Evolutionary conservation across 2,113 vertebrate species (phyloP), one percentile per base, ranked within the genome.

Genomic region (Monopterus albus): DNA sequence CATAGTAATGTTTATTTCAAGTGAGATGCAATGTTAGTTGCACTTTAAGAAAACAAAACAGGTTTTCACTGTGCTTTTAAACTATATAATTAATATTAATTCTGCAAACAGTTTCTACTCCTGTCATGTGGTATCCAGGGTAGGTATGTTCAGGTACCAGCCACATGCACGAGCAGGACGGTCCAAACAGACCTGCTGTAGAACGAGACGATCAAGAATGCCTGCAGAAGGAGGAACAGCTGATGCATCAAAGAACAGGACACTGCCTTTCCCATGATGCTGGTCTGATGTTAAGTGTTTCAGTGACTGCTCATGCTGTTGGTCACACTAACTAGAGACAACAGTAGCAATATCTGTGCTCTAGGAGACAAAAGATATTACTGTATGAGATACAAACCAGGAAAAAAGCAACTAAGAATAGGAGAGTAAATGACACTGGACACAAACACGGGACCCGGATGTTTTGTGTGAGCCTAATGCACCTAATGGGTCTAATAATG

Each of bases 401-500:
- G n/a, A 12, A 56, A 38, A 7, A 15, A 13, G 17, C 17, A 26
- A 58, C 36, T 26, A 26, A 28, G 8, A 51, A 28, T 10, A 21
- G 29, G 7, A 26, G 20, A 71, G 61, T 45, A 61, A 55, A 64
- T 66, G 50, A 71, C 47, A 46, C 23, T 2, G 5, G 5, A 50
- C 28, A 21, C 42, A 40, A 68, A 55, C 58, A 36, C 21, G 25
- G 52, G 29, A 45, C 23, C 11, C 4, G 12, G 55, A 51, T 21
- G 53, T 47, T 40, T 56, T 12, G 39, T 51, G 42, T 2, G 4
- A 29, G 33, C 17, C 46, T 80, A 77, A 72, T 74, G 70, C 47
- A 45, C 35, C 13, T 58, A 75, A 80, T 70, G 12, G 67, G 46
- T 65, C 36, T 61, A 63, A 29, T 57, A 9, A 59, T 49, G 65